These are phyloP conservation scores for Macrostomum lignano DNA, from an alignment of 1,140 invertebrate species.

Conservation along the genomic window DNA sequence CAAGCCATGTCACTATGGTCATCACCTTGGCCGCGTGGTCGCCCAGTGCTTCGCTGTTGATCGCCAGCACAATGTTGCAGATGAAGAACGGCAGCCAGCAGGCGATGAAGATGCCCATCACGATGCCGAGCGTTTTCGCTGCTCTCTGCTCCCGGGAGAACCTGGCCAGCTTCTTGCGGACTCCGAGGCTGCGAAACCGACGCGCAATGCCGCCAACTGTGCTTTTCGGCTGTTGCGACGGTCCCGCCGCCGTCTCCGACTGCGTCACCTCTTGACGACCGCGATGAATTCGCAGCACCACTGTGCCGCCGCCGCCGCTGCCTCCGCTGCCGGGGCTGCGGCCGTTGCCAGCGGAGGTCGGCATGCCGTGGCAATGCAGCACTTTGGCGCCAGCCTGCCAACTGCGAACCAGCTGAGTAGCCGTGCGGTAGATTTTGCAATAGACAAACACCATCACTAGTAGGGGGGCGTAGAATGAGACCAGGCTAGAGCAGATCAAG, in stretches of 20 bases:
- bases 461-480: constrained; percentile 9
- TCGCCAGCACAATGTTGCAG: constrained; percentile 8
- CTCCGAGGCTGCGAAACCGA: too few relatives aligned
- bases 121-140: constrained; percentile 23
- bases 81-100: constrained; percentile 13
- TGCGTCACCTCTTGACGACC: too few relatives aligned
- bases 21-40: constrained; percentile 17
- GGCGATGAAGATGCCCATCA: constrained; percentile 11
- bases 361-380: too few relatives aligned
- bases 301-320: too few relatives aligned
- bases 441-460: constrained; percentile 9
- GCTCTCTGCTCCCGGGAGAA: constrained; percentile 29
- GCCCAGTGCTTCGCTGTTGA: constrained; percentile 12
- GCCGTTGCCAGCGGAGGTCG: too few relatives aligned
- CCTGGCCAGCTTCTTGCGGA: constrained; percentile 62
- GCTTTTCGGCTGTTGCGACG: too few relatives aligned
- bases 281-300: too few relatives aligned
- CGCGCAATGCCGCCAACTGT: too few relatives aligned
- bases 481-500: constrained; percentile 43
- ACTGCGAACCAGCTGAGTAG: constrained; percentile 2
- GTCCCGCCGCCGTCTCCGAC: too few relatives aligned
- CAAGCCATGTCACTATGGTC: constrained; percentile 38
- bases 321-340: too few relatives aligned
- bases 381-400: constrained; percentile 3
- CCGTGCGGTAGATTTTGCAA: constrained; percentile 6